Percentiles rank a stretch among this genome's conserved stretches.
These are phyloP conservation scores for Cephalopholis sonnerati DNA, from an alignment of 2,113 vertebrate genomes.

Conservation along the genomic window DNA sequence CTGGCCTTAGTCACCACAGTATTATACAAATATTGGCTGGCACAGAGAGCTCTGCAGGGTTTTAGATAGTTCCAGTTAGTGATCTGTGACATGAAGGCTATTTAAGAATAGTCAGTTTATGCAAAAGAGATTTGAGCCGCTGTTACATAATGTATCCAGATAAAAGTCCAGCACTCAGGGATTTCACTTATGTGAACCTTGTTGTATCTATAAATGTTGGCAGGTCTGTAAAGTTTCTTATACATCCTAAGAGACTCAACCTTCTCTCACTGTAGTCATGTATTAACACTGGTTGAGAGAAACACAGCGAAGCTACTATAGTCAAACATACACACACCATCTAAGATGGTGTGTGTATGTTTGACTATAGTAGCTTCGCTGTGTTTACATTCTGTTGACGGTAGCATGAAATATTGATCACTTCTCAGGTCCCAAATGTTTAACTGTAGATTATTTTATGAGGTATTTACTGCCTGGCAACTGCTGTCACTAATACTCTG, in stretches of 20 bases:
- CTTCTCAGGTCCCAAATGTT: conserved; percentile 30
- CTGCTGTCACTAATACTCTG: conserved; percentile 6
- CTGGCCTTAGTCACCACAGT: conserved; percentile 24
- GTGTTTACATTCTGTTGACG: conserved; percentile 37
- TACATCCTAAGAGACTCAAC: not conserved
- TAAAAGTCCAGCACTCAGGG: not conserved
- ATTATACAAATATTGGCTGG: conserved; percentile 41
- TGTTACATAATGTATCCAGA: conserved; percentile 17
- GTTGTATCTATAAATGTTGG: conserved; percentile 9
- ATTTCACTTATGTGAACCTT: not conserved
- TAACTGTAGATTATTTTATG: conserved; percentile 48
- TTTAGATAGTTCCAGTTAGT: conserved; percentile 56
- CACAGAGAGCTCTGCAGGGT: conserved; percentile 38
- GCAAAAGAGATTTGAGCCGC: conserved; percentile 23
- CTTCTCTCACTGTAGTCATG: not conserved
- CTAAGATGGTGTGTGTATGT: not conserved
- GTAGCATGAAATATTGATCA: conserved; percentile 47
- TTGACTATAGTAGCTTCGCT: not conserved
- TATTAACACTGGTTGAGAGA: not conserved
- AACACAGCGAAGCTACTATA: too few relatives aligned
- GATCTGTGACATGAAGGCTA: conserved; percentile 49
- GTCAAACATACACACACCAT: too few relatives aligned
- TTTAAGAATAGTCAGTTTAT: conserved; percentile 40
- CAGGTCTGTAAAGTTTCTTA: not conserved
- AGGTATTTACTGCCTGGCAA: conserved; percentile 36